A percentile compares a stretch with the other conserved stretches of the same genome.
These are phyloP conservation scores for Malthinus flaveolus DNA, from an alignment of 2,888 invertebrate species.

Conservation along the genomic window DNA sequence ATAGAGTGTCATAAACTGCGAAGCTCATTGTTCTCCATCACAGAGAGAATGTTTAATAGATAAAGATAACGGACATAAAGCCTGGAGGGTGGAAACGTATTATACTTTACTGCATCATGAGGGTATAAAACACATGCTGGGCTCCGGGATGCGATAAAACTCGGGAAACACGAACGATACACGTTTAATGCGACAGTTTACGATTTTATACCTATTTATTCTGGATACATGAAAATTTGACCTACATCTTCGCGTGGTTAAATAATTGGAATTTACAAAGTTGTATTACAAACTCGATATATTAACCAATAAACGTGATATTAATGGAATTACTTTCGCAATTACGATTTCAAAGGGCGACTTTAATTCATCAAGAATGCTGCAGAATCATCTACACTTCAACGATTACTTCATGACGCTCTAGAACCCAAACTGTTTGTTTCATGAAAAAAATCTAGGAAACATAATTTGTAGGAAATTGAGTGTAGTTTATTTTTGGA, in stretches of 20 bases:
- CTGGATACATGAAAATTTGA: constrained; percentile 22
- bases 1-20: constrained; percentile 19
- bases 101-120: constrained; percentile 29
- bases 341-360: no score
- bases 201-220: constrained; percentile 30
- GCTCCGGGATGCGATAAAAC: constrained; percentile 25
- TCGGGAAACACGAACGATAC: constrained; percentile 30
- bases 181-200: constrained; percentile 29
- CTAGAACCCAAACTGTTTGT: no score
- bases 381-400: no score
- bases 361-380: no score
- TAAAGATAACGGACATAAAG: constrained; percentile 34
- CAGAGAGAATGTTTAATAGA: constrained; percentile 33
- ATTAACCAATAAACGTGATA: no score
- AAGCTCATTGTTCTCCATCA: constrained; percentile 19
- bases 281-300: no score
- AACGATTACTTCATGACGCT: no score
- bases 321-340: no score
- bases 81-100: constrained; percentile 28
- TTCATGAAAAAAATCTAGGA: no score
- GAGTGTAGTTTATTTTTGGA: no score
- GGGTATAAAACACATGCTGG: constrained; percentile 31
- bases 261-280: no score
- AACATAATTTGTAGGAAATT: no score
- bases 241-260: constrained; percentile 12